Conservation (phyloP, 23 tunicate genomes). For the Trididemnum miniatum region DNA sequence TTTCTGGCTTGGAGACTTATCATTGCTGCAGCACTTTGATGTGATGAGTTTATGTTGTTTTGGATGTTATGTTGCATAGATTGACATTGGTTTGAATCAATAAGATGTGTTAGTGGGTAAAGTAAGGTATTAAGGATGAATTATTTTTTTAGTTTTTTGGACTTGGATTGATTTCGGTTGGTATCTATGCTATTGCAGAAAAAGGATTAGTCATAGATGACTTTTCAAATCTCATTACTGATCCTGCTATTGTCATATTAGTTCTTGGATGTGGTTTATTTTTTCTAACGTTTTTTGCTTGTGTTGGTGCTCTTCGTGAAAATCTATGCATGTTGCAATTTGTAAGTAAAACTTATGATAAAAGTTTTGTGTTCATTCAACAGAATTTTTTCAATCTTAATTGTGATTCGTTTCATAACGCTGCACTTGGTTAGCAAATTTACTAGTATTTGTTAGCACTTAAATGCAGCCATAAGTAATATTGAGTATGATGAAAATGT, state of each 20-base stretch:
- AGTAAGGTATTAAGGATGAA: too few species aligned
- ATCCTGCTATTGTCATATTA: conserved; percentile 52
- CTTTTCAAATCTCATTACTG: conserved; percentile 30
- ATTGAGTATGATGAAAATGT: too few species aligned
- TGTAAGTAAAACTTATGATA: conserved; percentile 40
- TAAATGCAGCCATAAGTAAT: too few species aligned
- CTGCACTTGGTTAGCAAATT: too few species aligned
- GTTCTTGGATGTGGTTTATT: conserved; percentile 41
- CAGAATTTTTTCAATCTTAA: too few species aligned
- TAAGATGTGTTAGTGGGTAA: neutral
- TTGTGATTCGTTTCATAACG: too few species aligned
- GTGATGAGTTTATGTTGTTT: too few species aligned
- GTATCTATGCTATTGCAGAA: conserved; percentile 57
- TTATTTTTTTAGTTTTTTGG: conserved; percentile 49
- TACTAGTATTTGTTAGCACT: too few species aligned
- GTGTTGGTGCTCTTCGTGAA: conserved; percentile 76
- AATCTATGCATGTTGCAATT: conserved; percentile 69
- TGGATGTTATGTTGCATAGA: neutral
- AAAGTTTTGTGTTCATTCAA: too few species aligned
- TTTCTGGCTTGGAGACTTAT: too few species aligned
- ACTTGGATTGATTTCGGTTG: conserved; percentile 38
- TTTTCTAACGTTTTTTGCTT: conserved; percentile 65
- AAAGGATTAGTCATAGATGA: conserved; percentile 14
- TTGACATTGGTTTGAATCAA: neutral
- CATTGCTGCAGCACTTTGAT: too few species aligned